phyloP scores from a whole-genome alignment of 2,888 invertebrate genomes.

The Crepidodera aurea region DNA sequence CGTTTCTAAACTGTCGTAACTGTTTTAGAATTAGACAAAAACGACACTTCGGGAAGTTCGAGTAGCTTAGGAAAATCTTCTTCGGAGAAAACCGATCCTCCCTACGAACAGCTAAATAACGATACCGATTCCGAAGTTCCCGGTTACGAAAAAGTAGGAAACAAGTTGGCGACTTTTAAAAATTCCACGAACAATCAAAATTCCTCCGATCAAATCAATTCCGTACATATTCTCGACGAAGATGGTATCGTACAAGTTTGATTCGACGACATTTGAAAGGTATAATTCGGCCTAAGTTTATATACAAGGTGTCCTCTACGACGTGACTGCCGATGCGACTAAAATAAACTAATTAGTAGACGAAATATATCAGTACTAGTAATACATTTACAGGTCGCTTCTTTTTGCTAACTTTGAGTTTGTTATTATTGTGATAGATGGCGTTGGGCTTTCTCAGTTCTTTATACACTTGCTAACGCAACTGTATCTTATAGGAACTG shows the following conservation, averaged over 20 bases:
- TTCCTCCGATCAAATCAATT: conserved; percentile 36
- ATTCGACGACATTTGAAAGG: conserved; percentile 28
- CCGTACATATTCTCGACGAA: conserved; percentile 49
- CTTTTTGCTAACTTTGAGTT: too few species aligned
- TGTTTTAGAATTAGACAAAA: conserved; percentile 21
- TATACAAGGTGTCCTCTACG: neutral
- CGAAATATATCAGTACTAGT: too few species aligned
- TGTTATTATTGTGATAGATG: too few species aligned
- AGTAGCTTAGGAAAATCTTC: conserved; percentile 43
- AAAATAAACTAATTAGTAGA: neutral
- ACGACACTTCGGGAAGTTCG: conserved; percentile 50
- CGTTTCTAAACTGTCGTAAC: too few species aligned
- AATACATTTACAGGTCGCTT: too few species aligned
- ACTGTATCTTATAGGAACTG: too few species aligned
- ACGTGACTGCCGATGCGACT: too few species aligned
- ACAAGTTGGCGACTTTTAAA: conserved; percentile 11
- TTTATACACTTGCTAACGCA: too few species aligned
- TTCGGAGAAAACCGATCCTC: conserved; percentile 46
- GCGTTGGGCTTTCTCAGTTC: too few species aligned
- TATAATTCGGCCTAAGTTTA: conserved; percentile 22
- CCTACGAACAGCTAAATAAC: conserved; percentile 50
- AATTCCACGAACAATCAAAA: conserved; percentile 41
- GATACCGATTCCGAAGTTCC: conserved; percentile 48
- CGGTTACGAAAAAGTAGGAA: conserved; percentile 51
- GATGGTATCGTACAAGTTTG: conserved; percentile 52